A percentile compares a stretch with the other conserved stretches of the same genome.
Conservation (phyloP, 2,113 vertebrate genomes). For the Peromyscus californicus region DNA sequence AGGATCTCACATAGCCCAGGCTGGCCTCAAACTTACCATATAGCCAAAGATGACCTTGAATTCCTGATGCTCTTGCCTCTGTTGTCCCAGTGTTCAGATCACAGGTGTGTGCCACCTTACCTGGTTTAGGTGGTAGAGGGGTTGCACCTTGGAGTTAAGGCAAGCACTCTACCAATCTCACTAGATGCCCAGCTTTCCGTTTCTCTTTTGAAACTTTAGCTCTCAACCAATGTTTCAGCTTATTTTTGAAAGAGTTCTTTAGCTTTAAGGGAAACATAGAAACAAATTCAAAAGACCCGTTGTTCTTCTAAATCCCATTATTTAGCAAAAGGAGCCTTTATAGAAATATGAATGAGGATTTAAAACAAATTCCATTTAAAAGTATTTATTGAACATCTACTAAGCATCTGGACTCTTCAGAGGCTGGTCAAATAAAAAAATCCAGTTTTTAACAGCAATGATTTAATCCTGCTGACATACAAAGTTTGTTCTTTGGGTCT, state of each 20-base stretch:
- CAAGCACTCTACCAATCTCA: not conserved
- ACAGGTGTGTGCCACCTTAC: not conserved
- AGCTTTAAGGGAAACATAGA: not conserved
- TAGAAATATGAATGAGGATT: slow-evolving; percentile 63
- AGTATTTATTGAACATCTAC: slow-evolving; percentile 63
- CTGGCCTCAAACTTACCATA: not conserved
- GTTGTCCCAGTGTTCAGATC: not conserved
- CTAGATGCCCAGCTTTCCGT: not conserved
- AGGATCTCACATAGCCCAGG: no score
- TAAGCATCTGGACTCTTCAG: slow-evolving; percentile 59
- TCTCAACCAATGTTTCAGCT: slow-evolving; percentile 19
- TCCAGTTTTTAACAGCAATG: slow-evolving; percentile 64
- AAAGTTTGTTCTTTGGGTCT: slow-evolving; percentile 66
- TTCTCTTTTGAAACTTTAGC: slow-evolving; percentile 41
- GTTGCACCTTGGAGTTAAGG: not conserved
- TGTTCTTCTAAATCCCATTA: slow-evolving; percentile 33
- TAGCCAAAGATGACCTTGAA: not conserved
- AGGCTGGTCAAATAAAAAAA: slow-evolving; percentile 59
- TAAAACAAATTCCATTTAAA: slow-evolving; percentile 61
- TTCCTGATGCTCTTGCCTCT: not conserved
- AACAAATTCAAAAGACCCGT: not conserved
- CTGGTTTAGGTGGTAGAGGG: not conserved
- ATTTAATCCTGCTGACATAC: slow-evolving; percentile 65
- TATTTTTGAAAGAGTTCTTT: slow-evolving; percentile 13
- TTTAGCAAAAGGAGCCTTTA: slow-evolving; percentile 48